A percentile compares a stretch with the other conserved stretches of the same genome.
Conservation (phyloP, 1,140 invertebrate species). For the Medauroidea extradentata region DNA sequence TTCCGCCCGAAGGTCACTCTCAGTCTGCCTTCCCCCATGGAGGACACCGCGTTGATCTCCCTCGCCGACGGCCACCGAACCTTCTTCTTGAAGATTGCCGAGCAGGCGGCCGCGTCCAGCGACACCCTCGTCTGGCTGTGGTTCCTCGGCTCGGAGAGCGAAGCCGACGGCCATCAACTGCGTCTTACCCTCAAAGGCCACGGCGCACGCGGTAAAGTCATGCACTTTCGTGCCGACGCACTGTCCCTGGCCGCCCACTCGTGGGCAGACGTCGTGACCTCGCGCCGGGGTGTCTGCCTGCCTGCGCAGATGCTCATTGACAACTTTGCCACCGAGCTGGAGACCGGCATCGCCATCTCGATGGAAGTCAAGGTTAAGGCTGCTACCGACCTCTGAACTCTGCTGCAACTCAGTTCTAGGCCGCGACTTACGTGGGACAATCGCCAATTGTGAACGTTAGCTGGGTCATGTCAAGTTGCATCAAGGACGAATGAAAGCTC, state of each 20-base stretch:
- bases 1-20: conserved; percentile 15
- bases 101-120: neutral
- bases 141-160: neutral
- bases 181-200: neutral
- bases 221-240: neutral
- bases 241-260: neutral
- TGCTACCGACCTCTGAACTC: neutral
- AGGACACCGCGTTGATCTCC: conserved; percentile 1
- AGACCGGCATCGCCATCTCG: conserved; percentile 2
- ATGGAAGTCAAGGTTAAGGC: conserved; percentile 9
- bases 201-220: neutral
- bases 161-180: neutral
- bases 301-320: neutral
- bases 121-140: conserved; percentile 8
- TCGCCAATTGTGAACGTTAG: no score
- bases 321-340: conserved; percentile 3
- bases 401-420: no score
- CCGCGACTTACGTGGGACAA: no score
- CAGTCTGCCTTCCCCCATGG: conserved; percentile 1
- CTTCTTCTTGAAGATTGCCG: conserved; percentile 7
- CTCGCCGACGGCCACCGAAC: neutral
- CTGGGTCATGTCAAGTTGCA: no score
- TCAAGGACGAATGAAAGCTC: no score
- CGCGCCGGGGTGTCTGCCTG: conserved; percentile 1
- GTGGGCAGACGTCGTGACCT: neutral